Evolutionary conservation across 2,888 invertebrate species (phyloP).

Genomic region (Hedya salicella): DNA sequence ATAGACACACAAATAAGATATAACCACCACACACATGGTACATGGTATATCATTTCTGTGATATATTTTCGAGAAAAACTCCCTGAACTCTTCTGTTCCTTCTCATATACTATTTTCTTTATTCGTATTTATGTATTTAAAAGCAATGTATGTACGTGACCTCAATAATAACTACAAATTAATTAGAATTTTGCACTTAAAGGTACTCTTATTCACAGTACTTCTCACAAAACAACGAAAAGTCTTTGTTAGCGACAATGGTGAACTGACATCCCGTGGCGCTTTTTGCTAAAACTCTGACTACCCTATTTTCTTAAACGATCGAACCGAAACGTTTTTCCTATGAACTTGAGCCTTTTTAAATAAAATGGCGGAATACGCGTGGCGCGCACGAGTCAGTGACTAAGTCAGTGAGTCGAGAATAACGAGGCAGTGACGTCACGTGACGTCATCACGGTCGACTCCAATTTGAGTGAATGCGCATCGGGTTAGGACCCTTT

Average conservation of each 20-base stretch:
- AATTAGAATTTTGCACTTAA: neutral
- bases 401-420: constrained; percentile 38
- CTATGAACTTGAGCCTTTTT: neutral
- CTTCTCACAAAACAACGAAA: neutral
- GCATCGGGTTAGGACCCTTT: constrained; percentile 11
- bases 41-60: too few species aligned
- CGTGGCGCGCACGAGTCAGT: constrained; percentile 24
- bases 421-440: constrained; percentile 40
- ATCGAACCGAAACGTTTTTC: neutral
- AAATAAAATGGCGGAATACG: neutral
- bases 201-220: neutral
- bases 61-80: too few species aligned
- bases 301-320: neutral
- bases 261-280: constrained; percentile 5
- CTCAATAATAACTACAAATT: too few species aligned
- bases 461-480: constrained; percentile 43
- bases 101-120: too few species aligned
- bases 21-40: too few species aligned
- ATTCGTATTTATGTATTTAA: too few species aligned
- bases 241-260: constrained; percentile 9
- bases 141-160: neutral
- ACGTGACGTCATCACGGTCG: constrained; percentile 44
- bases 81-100: too few species aligned
- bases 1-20: too few species aligned
- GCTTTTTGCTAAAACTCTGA: neutral